A percentile compares a stretch with the other conserved stretches of the same genome.
phyloP scores from a whole-genome alignment of 92 coral and sea anemone species.

The Bergia puertoricense region DNA sequence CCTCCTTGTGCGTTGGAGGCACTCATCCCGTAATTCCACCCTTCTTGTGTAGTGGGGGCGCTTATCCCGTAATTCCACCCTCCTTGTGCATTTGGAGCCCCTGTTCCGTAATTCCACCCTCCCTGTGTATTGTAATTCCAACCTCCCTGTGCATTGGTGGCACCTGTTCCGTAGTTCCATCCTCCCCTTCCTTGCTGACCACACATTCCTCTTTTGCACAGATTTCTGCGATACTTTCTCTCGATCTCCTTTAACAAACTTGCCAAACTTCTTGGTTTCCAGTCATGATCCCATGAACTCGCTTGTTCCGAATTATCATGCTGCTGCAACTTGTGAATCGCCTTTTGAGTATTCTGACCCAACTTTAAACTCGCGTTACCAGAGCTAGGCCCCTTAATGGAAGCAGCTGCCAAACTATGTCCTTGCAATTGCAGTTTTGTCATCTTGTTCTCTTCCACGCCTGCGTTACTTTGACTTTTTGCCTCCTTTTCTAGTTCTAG shows the following conservation, averaged over 20 bases:
- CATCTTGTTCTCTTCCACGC: neutral
- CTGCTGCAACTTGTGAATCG: neutral
- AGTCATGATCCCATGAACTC: neutral
- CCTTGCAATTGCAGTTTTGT: neutral
- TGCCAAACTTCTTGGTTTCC: neutral
- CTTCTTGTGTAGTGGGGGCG: no score
- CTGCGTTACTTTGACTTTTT: neutral
- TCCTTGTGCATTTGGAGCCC: neutral
- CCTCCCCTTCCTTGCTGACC: conserved; percentile 13
- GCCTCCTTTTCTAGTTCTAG: neutral
- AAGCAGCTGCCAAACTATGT: neutral
- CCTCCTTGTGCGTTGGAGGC: neutral
- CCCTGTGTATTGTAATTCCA: neutral
- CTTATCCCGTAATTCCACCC: no score
- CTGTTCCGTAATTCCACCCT: conserved; percentile 12
- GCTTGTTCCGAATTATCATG: neutral
- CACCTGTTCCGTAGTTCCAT: conserved; percentile 5
- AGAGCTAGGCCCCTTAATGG: neutral
- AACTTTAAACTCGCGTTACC: neutral
- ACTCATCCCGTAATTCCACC: neutral
- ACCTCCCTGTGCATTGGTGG: neutral
- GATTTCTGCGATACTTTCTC: neutral
- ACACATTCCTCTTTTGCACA: conserved; percentile 17
- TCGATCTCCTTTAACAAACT: conserved; percentile 10
- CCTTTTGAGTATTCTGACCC: neutral